phyloP scores from a whole-genome alignment of 2,888 invertebrate species.

The Lacanobia oleracea region DNA sequence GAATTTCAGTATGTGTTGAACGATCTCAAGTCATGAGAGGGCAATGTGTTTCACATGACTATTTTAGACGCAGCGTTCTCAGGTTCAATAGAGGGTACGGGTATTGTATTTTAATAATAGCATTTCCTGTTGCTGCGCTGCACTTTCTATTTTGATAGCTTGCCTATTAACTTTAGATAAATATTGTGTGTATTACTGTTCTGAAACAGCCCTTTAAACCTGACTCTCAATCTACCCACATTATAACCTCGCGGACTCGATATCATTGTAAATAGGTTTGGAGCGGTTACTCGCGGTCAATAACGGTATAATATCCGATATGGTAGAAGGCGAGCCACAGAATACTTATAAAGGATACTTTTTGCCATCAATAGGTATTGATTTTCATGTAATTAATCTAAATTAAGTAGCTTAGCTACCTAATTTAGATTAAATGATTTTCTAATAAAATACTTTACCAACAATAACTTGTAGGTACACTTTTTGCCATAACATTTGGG shows the following conservation, averaged over 20 bases:
- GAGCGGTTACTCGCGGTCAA: constrained; percentile 32
- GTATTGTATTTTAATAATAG: constrained; percentile 69
- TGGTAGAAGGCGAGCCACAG: constrained; percentile 22
- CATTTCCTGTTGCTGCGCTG: constrained; percentile 68
- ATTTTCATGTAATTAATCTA: constrained; percentile 17
- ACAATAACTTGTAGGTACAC: too few species aligned
- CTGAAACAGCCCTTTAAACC: not conserved
- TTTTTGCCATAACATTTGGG: too few species aligned
- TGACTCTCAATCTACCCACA: not conserved
- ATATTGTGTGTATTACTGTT: not conserved
- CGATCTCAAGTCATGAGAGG: constrained; percentile 68
- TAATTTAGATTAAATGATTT: too few species aligned
- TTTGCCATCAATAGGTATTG: constrained; percentile 10
- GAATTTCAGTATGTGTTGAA: constrained; percentile 71
- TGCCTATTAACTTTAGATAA: not conserved
- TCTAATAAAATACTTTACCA: not conserved
- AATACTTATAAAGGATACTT: constrained; percentile 10
- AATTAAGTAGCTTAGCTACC: too few species aligned
- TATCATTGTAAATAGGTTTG: constrained; percentile 29
- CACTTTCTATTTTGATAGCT: constrained; percentile 58
- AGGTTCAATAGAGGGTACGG: constrained; percentile 66
- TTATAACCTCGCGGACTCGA: constrained; percentile 12
- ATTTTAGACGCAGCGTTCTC: constrained; percentile 75
- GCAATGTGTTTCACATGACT: constrained; percentile 75
- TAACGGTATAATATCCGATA: constrained; percentile 44